Percentiles rank a stretch among this genome's conserved stretches.
Conservation (phyloP, 2,888 invertebrate genomes). For the Clunio marinus region DNA sequence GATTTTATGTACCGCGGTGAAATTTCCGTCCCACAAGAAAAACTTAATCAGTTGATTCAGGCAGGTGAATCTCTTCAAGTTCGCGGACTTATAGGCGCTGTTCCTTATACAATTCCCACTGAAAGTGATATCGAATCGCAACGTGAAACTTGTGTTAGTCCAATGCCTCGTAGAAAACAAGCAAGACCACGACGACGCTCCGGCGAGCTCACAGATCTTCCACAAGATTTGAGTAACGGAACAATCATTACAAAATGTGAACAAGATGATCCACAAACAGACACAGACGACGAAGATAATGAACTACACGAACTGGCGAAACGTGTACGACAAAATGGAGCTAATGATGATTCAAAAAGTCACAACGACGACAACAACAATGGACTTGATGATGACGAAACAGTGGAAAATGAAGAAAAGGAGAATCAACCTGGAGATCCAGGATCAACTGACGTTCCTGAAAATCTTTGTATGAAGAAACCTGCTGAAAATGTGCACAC, state of each 20-base stretch:
- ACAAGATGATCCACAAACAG: not conserved
- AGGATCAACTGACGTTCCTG: constrained; percentile 48
- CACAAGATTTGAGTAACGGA: constrained; percentile 58
- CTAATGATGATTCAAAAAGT: constrained; percentile 43
- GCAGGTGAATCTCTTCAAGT: constrained; percentile 85
- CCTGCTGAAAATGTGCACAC: not conserved
- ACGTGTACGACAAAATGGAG: constrained; percentile 46
- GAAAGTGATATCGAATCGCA: constrained; percentile 47
- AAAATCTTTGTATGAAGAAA: constrained; percentile 50
- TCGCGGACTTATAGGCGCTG: constrained; percentile 66
- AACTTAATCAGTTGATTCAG: constrained; percentile 66
- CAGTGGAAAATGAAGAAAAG: constrained; percentile 45
- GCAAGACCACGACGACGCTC: constrained; percentile 79
- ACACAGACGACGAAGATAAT: constrained; percentile 43
- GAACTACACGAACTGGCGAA: constrained; percentile 26
- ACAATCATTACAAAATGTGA: constrained; percentile 47
- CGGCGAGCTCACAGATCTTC: constrained; percentile 59
- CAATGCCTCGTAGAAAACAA: constrained; percentile 80
- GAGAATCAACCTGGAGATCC: constrained; percentile 43
- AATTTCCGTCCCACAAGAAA: constrained; percentile 81
- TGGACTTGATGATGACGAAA: constrained; percentile 40
- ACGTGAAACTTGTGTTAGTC: constrained; percentile 63
- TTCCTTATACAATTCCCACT: constrained; percentile 52
- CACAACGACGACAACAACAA: constrained; percentile 28
- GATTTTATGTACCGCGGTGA: constrained; percentile 94